Evolutionary conservation across 2,797 vertebrate genomes (phyloP).

Genomic region (Meda fulgida): DNA sequence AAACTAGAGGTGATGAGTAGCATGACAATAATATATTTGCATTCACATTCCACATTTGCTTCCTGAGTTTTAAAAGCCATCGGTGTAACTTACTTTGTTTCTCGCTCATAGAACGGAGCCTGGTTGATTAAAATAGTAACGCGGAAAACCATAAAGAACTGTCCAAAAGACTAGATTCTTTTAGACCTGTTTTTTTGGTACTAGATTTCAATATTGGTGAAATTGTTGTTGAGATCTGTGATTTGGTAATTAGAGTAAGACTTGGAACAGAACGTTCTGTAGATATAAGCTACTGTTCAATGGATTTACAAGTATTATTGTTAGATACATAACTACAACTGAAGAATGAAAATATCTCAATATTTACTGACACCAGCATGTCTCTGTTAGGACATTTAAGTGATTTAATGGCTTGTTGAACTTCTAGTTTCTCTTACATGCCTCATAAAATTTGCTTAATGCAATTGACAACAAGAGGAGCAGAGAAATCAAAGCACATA

Average conservation of each 20-base stretch:
- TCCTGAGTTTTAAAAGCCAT: neutral
- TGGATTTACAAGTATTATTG: conserved; percentile 11
- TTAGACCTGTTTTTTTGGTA: conserved; percentile 21
- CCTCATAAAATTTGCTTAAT: conserved; percentile 2
- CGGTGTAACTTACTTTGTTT: neutral
- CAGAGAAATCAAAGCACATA: neutral
- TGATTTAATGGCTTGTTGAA: conserved; percentile 18
- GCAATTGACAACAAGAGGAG: conserved; percentile 2
- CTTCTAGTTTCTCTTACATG: neutral
- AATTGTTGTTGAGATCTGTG: conserved; percentile 16
- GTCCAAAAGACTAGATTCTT: neutral
- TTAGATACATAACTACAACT: neutral
- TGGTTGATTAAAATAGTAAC: conserved; percentile 1
- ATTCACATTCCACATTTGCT: conserved; percentile 1
- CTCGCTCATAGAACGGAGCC: neutral
- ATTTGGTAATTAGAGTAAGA: conserved; percentile 1
- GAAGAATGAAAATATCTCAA: neutral
- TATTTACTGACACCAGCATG: conserved; percentile 28
- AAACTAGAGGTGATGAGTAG: conserved; percentile 6
- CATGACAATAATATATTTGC: conserved; percentile 21
- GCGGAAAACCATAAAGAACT: neutral
- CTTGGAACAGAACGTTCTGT: neutral
- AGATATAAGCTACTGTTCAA: neutral
- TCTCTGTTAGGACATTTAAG: conserved; percentile 23
- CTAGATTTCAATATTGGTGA: neutral